phyloP scores from a whole-genome alignment of 2,113 vertebrate species.

The Oreotrochilus melanogaster region DNA sequence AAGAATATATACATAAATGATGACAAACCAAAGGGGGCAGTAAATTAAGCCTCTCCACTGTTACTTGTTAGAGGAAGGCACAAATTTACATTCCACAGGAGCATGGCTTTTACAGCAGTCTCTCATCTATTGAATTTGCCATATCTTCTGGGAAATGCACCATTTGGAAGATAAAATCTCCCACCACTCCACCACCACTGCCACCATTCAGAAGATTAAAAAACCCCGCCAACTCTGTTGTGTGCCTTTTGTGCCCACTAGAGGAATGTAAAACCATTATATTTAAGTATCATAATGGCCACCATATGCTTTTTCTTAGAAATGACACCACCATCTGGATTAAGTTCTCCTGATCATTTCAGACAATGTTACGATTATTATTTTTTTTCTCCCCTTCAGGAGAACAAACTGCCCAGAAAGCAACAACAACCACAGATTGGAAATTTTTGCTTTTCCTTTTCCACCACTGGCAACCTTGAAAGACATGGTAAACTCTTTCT shows the following conservation, averaged over 20 bases:
- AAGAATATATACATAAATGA: constrained; percentile 65
- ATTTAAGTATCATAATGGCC: constrained; percentile 86
- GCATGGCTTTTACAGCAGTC: constrained; percentile 49
- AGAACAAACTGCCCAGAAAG: constrained; percentile 50
- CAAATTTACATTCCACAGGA: constrained; percentile 67
- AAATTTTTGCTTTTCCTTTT: constrained; percentile 26
- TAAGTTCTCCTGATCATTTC: constrained; percentile 82
- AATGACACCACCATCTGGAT: constrained; percentile 85
- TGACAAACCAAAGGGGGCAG: constrained; percentile 6
- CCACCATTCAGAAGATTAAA: constrained; percentile 75
- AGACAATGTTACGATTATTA: constrained; percentile 78
- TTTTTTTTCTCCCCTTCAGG: constrained; percentile 63
- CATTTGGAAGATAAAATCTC: constrained; percentile 76
- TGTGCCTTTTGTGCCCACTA: constrained; percentile 77
- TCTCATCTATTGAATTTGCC: constrained; percentile 65
- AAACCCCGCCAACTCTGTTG: constrained; percentile 71
- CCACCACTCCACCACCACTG: constrained; percentile 60
- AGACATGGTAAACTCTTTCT: not conserved
- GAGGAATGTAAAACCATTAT: constrained; percentile 86
- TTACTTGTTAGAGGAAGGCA: constrained; percentile 59
- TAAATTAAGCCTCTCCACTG: constrained; percentile 74
- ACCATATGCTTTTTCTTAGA: constrained; percentile 87
- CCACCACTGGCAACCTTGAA: not conserved
- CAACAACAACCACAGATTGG: constrained; percentile 32
- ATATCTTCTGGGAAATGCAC: constrained; percentile 72